These are phyloP conservation scores for Dynastes maya DNA, from an alignment of 2,888 invertebrate genomes.

Conservation along the genomic window DNA sequence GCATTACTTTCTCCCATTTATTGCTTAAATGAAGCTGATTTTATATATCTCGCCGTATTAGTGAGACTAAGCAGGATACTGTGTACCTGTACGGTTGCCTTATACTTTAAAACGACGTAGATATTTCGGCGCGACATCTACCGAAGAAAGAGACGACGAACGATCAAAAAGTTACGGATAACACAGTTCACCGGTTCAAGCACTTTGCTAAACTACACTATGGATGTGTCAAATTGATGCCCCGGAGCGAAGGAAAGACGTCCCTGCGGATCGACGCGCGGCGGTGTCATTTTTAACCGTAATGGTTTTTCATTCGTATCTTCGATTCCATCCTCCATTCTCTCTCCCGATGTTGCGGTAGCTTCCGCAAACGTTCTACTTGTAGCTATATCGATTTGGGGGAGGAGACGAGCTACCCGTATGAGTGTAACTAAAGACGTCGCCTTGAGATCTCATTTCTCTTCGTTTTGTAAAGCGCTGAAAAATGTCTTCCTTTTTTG, in stretches of 20 bases:
- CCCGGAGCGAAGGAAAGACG: conserved; percentile 37
- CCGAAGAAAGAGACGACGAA: conserved; percentile 40
- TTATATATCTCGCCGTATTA: too few relatives aligned
- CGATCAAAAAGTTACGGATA: conserved; percentile 52
- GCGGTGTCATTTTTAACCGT: conserved; percentile 49
- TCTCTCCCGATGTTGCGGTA: conserved; percentile 8
- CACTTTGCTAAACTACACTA: conserved; percentile 49
- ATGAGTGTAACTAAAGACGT: conserved; percentile 20
- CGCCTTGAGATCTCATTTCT: conserved; percentile 7
- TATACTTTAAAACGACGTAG: neutral
- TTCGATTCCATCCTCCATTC: neutral
- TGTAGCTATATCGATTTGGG: conserved; percentile 9
- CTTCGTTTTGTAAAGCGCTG: neutral
- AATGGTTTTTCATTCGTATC: conserved; percentile 50
- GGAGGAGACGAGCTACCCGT: neutral
- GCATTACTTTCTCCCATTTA: too few relatives aligned
- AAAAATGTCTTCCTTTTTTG: neutral
- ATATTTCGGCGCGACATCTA: neutral
- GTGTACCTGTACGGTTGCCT: too few relatives aligned
- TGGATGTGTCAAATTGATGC: conserved; percentile 48
- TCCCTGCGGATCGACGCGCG: conserved; percentile 41
- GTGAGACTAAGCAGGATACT: too few relatives aligned
- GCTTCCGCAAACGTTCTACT: neutral
- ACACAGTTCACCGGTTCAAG: conserved; percentile 51
- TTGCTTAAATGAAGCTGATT: too few relatives aligned